Percentiles rank a stretch among this genome's conserved stretches.
phyloP scores from a whole-genome alignment of 1,140 invertebrate species.

The Akabosia matsudoensis region DNA sequence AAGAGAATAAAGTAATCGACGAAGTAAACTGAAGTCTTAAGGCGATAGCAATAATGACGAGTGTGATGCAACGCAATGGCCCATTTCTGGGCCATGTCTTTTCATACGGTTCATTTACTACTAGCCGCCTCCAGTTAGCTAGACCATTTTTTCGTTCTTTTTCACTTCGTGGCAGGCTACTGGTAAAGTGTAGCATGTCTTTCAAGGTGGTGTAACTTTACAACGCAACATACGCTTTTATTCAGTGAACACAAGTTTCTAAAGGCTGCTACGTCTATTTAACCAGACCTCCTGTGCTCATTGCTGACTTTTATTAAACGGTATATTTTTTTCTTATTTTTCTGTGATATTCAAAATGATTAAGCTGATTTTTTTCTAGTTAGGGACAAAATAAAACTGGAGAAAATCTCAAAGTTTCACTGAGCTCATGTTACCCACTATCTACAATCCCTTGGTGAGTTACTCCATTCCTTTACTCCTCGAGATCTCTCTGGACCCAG shows the following conservation, averaged over 20 bases:
- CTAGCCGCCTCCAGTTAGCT: background rate
- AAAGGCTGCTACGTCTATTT: background rate
- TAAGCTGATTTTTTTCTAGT: background rate
- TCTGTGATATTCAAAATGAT: background rate
- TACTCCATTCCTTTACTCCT: background rate
- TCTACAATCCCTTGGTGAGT: background rate
- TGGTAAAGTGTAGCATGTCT: background rate
- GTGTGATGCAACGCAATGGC: background rate
- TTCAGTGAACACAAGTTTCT: background rate
- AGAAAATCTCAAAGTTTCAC: background rate
- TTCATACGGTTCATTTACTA: conserved; percentile 14
- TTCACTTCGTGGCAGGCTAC: background rate
- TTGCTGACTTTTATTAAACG: background rate
- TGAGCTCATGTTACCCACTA: background rate
- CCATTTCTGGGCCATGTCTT: conserved; percentile 1
- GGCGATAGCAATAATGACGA: background rate
- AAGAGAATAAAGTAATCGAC: background rate
- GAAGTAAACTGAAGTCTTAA: background rate
- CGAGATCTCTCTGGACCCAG: background rate
- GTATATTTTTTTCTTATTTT: background rate
- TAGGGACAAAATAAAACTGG: background rate
- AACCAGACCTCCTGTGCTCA: background rate
- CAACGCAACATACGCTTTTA: background rate
- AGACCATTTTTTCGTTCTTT: background rate
- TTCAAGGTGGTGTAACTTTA: conserved; percentile 1